Evolutionary conservation across 2,113 vertebrate genomes (phyloP).

Genomic region (Myrmecobius fasciatus): DNA sequence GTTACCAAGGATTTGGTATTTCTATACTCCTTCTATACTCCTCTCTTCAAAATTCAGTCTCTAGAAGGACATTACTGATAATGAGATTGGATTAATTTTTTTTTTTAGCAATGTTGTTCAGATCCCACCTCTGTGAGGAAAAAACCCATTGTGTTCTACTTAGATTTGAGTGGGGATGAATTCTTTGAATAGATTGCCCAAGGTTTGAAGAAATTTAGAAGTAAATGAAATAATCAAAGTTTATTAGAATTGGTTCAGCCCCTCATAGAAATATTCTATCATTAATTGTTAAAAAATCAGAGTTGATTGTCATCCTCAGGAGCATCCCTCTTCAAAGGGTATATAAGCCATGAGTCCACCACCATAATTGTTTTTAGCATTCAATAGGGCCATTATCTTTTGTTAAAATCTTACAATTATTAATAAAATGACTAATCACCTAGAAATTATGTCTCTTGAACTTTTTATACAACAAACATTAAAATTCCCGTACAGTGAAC

Average conservation of each 20-base stretch:
- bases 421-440: background rate
- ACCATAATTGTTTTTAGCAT: background rate
- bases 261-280: background rate
- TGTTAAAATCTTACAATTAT: background rate
- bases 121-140: background rate
- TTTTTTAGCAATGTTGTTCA: background rate
- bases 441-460: background rate
- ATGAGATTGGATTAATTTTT: background rate
- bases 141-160: background rate
- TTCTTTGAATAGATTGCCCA: background rate
- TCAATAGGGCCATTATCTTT: background rate
- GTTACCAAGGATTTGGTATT: background rate
- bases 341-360: background rate
- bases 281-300: background rate
- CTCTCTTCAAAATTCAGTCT: background rate
- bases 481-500: background rate
- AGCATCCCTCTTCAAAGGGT: background rate
- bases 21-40: background rate
- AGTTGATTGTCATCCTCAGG: background rate
- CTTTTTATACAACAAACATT: background rate
- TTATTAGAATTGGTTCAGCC: background rate
- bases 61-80: background rate
- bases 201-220: background rate
- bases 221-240: background rate
- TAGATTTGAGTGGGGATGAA: background rate